A percentile compares a stretch with the other conserved stretches of the same genome.
Conservation (phyloP, 2,113 vertebrate genomes). For the Rhabdomys dilectus region DNA sequence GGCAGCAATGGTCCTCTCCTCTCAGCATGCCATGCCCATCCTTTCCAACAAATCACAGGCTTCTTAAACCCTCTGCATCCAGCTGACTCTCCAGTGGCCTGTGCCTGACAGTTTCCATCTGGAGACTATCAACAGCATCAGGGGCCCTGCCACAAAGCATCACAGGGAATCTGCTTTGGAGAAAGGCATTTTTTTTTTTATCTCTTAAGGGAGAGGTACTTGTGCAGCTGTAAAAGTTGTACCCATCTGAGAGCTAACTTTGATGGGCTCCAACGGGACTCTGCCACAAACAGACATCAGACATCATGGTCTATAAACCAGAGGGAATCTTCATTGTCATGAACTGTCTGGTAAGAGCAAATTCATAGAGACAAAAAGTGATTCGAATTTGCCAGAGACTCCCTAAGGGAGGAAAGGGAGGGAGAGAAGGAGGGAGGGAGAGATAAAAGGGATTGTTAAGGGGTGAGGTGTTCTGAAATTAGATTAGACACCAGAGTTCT, state of each 20-base stretch:
- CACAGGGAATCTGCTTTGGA: slow-evolving; percentile 29
- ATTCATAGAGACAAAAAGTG: not conserved
- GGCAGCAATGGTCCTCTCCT: slow-evolving; percentile 36
- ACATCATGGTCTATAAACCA: not conserved
- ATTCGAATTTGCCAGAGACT: not conserved
- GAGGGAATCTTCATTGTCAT: not conserved
- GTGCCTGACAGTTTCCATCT: slow-evolving; percentile 39
- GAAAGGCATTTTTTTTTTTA: not conserved
- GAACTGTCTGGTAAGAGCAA: not conserved
- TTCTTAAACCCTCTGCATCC: slow-evolving; percentile 29
- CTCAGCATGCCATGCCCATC: slow-evolving; percentile 18
- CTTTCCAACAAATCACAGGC: slow-evolving; percentile 33
- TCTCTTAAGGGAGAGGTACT: slow-evolving; percentile 20
- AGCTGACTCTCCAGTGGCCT: slow-evolving; percentile 49
- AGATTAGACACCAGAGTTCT: not conserved
- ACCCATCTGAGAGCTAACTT: slow-evolving; percentile 40
- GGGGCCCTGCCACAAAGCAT: slow-evolving; percentile 49
- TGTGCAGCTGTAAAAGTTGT: slow-evolving; percentile 39
- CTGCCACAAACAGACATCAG: not conserved
- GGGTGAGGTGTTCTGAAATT: not conserved
- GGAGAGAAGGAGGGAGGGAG: no score
- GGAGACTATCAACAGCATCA: slow-evolving; percentile 59
- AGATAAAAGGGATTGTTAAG: not conserved
- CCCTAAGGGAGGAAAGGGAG: not conserved
- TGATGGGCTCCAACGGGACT: not conserved